Evolutionary conservation across 2,888 invertebrate genomes (phyloP), one percentile per base, ranked within the genome.

Genomic region (Pseudococcus longispinus): DNA sequence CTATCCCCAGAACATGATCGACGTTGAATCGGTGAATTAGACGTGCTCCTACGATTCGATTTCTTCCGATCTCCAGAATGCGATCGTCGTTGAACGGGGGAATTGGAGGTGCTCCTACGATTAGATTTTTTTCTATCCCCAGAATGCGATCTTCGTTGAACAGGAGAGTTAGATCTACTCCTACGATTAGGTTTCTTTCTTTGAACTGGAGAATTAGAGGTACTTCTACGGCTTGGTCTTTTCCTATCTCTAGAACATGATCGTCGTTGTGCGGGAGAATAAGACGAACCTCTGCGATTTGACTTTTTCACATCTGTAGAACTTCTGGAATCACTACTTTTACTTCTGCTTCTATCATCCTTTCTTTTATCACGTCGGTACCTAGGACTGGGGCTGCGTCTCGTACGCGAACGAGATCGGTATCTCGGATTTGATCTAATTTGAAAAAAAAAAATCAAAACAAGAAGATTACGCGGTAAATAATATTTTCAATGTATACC

Each of bases 351-450:
- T 29, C 77, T n/a, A 42, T 80, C 77, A 80, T 42, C 9, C 5
- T 42, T 80, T 80, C 42, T 42, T 11, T 20, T 20, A 8, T 42
- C 20, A 15, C 77, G 77, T 3, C 37, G 32, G 23, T 80, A 80
- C 2, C 20, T 42, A 3, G 77, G 77, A 80, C 77, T 80, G 42
- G 29, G 77, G 5, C 70, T 70, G 70, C 70, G 60, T 74, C 74
- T 29, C 8, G 74, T 8, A 15, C 74, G 77, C 18, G 77, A 80
- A 42, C 42, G 77, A 80, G 77, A 80, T 80, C 77, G 26, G 9
- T 80, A 13, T 80, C 42, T 80, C 5, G 77, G 77, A 42, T 80
- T 29, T 11, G 77, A 42, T 80, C 77, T 80, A 60, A 60, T 60
- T 60, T 23, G 0, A 23, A 60, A 20, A 80, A 42, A 80, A 80